Evolutionary conservation across 2,113 vertebrate genomes (phyloP).

Genomic region (Cyanistes caeruleus): DNA sequence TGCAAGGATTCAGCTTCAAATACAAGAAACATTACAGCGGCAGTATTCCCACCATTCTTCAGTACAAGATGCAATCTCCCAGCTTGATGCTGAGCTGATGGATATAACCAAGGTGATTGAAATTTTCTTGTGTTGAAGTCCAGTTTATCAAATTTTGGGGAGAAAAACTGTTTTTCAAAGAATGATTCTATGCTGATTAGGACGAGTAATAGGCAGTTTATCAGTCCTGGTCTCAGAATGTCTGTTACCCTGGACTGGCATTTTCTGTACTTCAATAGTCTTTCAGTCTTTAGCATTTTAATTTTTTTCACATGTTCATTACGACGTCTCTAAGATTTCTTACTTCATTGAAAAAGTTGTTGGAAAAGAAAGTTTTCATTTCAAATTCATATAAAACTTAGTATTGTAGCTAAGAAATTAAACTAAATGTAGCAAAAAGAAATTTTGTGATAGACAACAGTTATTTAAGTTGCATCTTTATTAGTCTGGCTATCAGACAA

Average conservation of each 20-base stretch:
- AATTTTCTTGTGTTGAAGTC: neutral
- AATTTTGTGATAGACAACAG: neutral
- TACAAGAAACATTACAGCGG: constrained; percentile 89
- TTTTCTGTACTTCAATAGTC: neutral
- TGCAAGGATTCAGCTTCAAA: constrained; percentile 95
- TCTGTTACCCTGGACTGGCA: neutral
- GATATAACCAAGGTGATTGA: constrained; percentile 91
- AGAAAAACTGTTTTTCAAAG: neutral
- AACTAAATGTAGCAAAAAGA: neutral
- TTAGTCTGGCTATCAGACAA: neutral
- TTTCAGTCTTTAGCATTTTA: neutral
- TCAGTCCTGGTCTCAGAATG: neutral
- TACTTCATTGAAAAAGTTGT: neutral
- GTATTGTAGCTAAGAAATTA: neutral
- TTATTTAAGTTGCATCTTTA: neutral
- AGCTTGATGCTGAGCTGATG: constrained; percentile 93
- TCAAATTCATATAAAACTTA: neutral
- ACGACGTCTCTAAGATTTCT: neutral
- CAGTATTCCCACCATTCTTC: constrained; percentile 91
- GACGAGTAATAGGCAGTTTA: neutral
- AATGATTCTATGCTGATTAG: neutral
- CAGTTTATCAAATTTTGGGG: neutral
- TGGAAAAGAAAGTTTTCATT: neutral
- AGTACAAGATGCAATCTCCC: constrained; percentile 89
- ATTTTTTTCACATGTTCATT: neutral